phyloP scores from a whole-genome alignment of 2,888 invertebrate genomes.

The Athripsodes cinereus region DNA sequence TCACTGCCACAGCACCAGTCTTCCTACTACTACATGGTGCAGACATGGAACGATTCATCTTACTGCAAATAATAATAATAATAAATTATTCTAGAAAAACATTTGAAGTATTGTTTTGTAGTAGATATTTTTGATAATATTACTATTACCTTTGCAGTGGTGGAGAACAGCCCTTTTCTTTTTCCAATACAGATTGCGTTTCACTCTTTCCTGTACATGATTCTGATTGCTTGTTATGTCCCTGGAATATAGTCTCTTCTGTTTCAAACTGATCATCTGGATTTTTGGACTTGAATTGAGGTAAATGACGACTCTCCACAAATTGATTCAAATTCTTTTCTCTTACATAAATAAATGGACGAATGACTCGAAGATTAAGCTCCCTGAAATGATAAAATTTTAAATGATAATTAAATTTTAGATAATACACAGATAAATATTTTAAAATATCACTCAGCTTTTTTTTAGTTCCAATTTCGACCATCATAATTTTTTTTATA shows the following conservation, averaged over 20 bases:
- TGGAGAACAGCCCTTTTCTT: conserved; percentile 7
- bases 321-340: conserved; percentile 70
- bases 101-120: background rate
- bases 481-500: too few species aligned
- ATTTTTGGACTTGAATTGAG: conserved; percentile 47
- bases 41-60: conserved; percentile 25
- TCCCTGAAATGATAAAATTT: conserved; percentile 51
- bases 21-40: conserved; percentile 17
- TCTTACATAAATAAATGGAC: conserved; percentile 83
- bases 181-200: background rate
- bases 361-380: conserved; percentile 72
- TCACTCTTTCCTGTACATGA: background rate
- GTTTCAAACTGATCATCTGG: background rate
- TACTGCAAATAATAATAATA: conserved; percentile 17
- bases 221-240: too few species aligned
- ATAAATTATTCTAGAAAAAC: background rate
- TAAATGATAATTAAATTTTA: background rate
- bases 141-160: background rate
- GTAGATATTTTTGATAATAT: background rate
- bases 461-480: too few species aligned
- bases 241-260: background rate
- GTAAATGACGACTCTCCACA: conserved; percentile 65
- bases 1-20: background rate
- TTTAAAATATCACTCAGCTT: too few species aligned
- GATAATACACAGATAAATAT: conserved; percentile 1